Evolutionary conservation across 2,797 vertebrate genomes (phyloP).

Genomic region (Falco naumanni): DNA sequence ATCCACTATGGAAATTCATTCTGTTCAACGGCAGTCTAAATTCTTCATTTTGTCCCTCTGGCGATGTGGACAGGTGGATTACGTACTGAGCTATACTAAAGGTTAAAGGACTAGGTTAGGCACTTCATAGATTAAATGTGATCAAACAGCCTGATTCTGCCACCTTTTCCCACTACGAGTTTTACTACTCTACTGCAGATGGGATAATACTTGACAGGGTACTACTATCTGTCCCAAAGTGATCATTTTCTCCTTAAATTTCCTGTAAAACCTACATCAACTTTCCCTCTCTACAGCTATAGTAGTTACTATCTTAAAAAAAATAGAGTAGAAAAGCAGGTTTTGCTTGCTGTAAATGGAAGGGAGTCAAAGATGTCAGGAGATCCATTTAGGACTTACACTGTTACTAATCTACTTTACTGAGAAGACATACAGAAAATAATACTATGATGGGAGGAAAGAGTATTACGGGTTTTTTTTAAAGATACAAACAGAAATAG

Average conservation of each 20-base stretch:
- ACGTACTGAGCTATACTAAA: constrained; percentile 17
- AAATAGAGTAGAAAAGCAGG: constrained; percentile 49
- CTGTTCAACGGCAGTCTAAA: constrained; percentile 32
- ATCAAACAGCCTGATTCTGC: constrained; percentile 49
- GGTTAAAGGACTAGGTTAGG: constrained; percentile 48
- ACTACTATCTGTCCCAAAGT: constrained; percentile 59
- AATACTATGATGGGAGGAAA: neutral
- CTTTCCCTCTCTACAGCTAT: constrained; percentile 39
- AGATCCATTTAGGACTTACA: constrained; percentile 35
- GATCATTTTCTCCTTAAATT: constrained; percentile 63
- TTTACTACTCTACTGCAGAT: constrained; percentile 33
- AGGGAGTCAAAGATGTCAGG: constrained; percentile 24
- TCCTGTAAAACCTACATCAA: constrained; percentile 55
- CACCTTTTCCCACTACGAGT: constrained; percentile 25
- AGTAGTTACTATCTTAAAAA: constrained; percentile 18
- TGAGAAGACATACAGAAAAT: constrained; percentile 36
- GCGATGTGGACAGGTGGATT: constrained; percentile 49
- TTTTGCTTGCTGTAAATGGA: constrained; percentile 24
- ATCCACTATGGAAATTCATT: constrained; percentile 62
- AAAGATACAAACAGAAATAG: constrained; percentile 9
- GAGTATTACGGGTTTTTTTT: neutral
- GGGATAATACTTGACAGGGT: constrained; percentile 59
- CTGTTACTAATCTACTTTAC: constrained; percentile 43
- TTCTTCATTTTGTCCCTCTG: constrained; percentile 52
- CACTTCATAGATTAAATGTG: constrained; percentile 55